Evolutionary conservation across 2,113 vertebrate species (phyloP), one percentile per base, ranked within the genome.

Genomic region (Platysternon megacephalum): DNA sequence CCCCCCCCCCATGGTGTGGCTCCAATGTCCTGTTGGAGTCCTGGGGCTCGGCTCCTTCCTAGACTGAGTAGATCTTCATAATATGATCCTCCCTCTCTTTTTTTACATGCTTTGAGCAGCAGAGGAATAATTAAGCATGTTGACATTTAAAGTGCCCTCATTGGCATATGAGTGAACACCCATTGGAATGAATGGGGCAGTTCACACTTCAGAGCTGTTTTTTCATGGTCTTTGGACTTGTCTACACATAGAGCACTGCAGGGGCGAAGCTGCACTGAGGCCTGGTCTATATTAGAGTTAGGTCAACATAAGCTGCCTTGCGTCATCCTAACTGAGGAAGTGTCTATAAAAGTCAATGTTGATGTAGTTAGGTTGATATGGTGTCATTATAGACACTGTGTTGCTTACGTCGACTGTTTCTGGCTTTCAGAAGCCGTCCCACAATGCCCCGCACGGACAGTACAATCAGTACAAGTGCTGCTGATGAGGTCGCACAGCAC

Each of bases 101-200:
- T 90, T 90, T 87, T 86, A 65, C 91, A 90, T 93, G 84, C 86
- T 94, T 78, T 92, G 86, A 89, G 19, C 29, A 90, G 95, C 76
- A 78, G 0, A 78, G 78, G 85, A 87, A 88, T 55, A 76, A 91
- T 79, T 79, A 46, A 1, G 92, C 91, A 88, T 85, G 82, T 82
- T 87, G 86, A 87, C 93, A 84, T 68, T 55, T 68, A 61, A 87
- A 93, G 29, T 24, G 32, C 53, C 51, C 21, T 74, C 81, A 12
- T 32, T 93, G 93, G 46, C 88, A 78, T 93, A 80, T 91, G 87
- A 53, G 65, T 80, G 79, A 91, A 80, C 52, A n/a, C 21, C 65
- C 28, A 32, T 1, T 74, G 19, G 8, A 9, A 74, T 39, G 76
- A 46, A 82, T 85, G 81, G 82, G 74, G 49, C 26, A 22, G 72